phyloP scores from a whole-genome alignment of 2,888 invertebrate genomes.

The Neuroscelio doddi region DNA sequence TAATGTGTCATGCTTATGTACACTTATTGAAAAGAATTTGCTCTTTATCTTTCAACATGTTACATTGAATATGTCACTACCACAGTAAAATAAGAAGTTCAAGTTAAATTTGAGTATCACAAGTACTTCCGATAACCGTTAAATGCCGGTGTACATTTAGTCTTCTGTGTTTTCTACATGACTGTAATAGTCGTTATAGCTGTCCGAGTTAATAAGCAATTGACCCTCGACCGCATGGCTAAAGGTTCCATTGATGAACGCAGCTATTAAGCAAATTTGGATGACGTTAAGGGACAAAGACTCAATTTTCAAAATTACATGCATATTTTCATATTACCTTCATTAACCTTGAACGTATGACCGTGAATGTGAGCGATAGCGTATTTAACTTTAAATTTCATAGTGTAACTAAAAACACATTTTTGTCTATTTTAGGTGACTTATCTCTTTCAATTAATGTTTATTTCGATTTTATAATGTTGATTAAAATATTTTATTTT shows the following conservation, averaged over 20 bases:
- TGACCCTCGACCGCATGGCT: conserved; percentile 65
- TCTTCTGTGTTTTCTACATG: conserved; percentile 36
- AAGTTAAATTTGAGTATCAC: conserved; percentile 28
- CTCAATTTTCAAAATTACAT: conserved; percentile 45
- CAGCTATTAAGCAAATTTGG: conserved; percentile 54
- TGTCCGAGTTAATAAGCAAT: conserved; percentile 67
- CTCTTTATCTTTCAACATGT: too few species aligned
- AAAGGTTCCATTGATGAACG: conserved; percentile 60
- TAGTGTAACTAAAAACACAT: too few species aligned
- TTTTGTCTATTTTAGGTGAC: too few species aligned
- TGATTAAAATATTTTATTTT: too few species aligned
- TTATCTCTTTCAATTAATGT: too few species aligned
- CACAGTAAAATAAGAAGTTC: too few species aligned
- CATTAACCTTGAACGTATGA: conserved; percentile 1
- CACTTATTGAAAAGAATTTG: too few species aligned
- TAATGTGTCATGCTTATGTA: too few species aligned
- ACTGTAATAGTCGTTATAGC: conserved; percentile 47
- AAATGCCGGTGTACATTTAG: conserved; percentile 25
- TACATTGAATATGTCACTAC: too few species aligned
- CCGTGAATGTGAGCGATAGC: not conserved
- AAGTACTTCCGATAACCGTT: conserved; percentile 34
- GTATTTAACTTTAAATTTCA: too few species aligned
- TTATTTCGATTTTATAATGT: too few species aligned
- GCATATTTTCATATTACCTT: conserved; percentile 26
- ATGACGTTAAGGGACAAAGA: conserved; percentile 49